Percentiles rank a stretch among this genome's conserved stretches.
phyloP scores from a whole-genome alignment of 1,140 invertebrate genomes.

The Philopotamus ludificatus region DNA sequence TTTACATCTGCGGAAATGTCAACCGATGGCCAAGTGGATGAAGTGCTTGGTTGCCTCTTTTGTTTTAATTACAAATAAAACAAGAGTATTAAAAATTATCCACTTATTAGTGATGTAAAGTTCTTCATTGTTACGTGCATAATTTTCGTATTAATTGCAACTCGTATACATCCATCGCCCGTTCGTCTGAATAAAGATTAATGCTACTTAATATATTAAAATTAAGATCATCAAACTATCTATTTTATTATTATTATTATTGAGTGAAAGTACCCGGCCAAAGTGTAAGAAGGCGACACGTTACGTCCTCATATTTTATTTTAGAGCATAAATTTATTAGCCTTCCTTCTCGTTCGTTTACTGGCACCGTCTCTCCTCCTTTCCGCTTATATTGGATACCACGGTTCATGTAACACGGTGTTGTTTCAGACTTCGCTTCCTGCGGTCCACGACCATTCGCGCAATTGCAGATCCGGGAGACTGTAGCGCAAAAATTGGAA shows the following conservation, averaged over 20 bases:
- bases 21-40: constrained; percentile 3
- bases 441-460: not conserved
- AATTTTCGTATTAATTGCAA: too few species aligned
- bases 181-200: too few species aligned
- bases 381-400: constrained; percentile 36
- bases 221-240: too few species aligned
- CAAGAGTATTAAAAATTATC: too few species aligned
- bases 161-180: too few species aligned
- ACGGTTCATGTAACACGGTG: constrained; percentile 36
- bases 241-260: too few species aligned
- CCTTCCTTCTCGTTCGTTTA: constrained; percentile 24
- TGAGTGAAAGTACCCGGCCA: too few species aligned
- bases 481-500: constrained; percentile 29
- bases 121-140: too few species aligned
- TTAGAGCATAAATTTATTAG: constrained; percentile 42
- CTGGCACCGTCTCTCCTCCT: constrained; percentile 4
- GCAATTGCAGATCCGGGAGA: not conserved
- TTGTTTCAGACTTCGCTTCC: constrained; percentile 23
- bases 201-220: too few species aligned
- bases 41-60: not conserved
- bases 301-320: constrained; percentile 41
- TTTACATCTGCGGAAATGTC: constrained; percentile 1
- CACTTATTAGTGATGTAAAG: too few species aligned
- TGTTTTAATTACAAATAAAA: too few species aligned
- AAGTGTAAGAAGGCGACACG: constrained; percentile 37